Evolutionary conservation across 2,888 invertebrate species (phyloP), one percentile per base, ranked within the genome.

Genomic region (Acanthosoma haemorrhoidale): DNA sequence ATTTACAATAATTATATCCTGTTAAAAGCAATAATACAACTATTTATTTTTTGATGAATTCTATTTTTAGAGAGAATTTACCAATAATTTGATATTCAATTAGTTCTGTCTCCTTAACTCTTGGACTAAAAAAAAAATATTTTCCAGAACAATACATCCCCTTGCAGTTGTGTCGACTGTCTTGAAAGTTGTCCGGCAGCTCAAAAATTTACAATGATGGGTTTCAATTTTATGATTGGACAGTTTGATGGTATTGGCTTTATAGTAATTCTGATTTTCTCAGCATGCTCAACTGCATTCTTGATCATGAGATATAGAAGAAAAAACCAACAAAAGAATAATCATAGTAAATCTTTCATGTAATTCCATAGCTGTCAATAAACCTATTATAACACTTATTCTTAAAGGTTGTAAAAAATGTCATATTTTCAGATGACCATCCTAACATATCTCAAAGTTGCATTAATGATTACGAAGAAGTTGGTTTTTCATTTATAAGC

Each of bases 111-210:
- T n/a, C n/a, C n/a, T n/a, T n/a, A n/a, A n/a, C n/a, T n/a, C n/a
- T n/a, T n/a, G n/a, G n/a, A n/a, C n/a, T 43, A 8, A 43, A 21
- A 21, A 21, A 11, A 21, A 13, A 18, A 13, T 6, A 5, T 21
- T 2, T 61, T 61, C 25, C 77, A 86, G 83, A 81, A 83, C 78
- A 82, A 84, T 2, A 81, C 84, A 68, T 84, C 88, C n/a, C 87
- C 91, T 0, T 96, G 95, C 81, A 91, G 92, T 75, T 96, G 95
- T 79, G 86, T 92, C 73, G 94, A 94, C 81, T 94, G 94, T 79
- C 85, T 86, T 77, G 82, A 80, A 63, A 88, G 91, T 71, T 96
- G 95, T 79, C 91, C 92, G 0, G 84, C 84, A 9, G 89, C 92
- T 4, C 78, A 80, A 34, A 77, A 82, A 73, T 84, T 86, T 13